phyloP scores from a whole-genome alignment of 2,797 vertebrate species.

The Gouania willdenowi region DNA sequence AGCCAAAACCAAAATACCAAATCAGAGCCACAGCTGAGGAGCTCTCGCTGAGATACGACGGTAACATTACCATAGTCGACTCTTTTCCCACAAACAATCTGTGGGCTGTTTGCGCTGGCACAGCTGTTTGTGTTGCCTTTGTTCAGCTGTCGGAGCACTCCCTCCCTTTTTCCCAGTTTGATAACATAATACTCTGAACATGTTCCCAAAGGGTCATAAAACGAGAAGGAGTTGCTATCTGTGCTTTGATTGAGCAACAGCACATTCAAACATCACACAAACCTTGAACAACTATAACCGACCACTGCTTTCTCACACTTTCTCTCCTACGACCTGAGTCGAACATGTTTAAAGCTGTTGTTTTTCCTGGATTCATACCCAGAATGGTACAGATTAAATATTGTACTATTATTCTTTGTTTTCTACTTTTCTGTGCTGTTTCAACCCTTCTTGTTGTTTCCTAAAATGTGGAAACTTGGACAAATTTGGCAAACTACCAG shows the following conservation, averaged over 20 bases:
- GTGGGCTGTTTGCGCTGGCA: constrained; percentile 68
- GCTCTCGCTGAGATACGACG: constrained; percentile 40
- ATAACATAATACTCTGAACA: constrained; percentile 67
- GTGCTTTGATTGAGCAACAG: constrained; percentile 53
- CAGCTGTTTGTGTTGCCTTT: constrained; percentile 68
- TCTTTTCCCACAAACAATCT: constrained; percentile 60
- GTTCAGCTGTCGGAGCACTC: constrained; percentile 60
- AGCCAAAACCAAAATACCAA: constrained; percentile 15
- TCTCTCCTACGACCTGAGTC: constrained; percentile 35
- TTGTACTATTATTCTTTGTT: too few relatives aligned
- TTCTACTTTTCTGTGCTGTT: too few relatives aligned
- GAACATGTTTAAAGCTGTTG: constrained; percentile 29
- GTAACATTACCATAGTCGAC: constrained; percentile 47
- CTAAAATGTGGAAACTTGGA: too few relatives aligned
- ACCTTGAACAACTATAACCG: constrained; percentile 35
- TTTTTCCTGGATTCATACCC: too few relatives aligned
- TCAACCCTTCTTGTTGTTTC: too few relatives aligned
- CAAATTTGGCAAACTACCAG: too few relatives aligned
- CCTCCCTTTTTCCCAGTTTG: constrained; percentile 58
- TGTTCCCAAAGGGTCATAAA: constrained; percentile 61
- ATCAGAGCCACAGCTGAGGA: constrained; percentile 21
- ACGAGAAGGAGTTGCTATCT: constrained; percentile 52
- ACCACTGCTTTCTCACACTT: constrained; percentile 20
- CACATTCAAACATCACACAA: constrained; percentile 44
- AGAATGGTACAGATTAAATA: too few relatives aligned